These are phyloP conservation scores for Chrysomela aeneicollis DNA, from an alignment of 2,888 invertebrate species.

Conservation along the genomic window DNA sequence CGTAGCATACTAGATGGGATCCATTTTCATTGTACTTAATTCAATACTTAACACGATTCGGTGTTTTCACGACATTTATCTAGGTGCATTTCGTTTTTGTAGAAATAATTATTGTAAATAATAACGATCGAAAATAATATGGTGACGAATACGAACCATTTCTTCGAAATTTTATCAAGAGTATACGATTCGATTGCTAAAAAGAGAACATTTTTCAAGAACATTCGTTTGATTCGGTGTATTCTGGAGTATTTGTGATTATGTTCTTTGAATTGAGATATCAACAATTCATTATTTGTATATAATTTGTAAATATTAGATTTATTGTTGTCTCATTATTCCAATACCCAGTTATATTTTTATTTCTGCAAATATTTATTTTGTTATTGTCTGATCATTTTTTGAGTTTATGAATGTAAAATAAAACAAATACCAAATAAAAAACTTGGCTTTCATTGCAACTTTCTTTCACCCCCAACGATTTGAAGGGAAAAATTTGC, in stretches of 20 bases:
- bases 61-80: neutral
- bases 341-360: conserved; percentile 25
- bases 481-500: too few relatives aligned
- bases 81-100: conserved; percentile 35
- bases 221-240: conserved; percentile 7
- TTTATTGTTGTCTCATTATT: conserved; percentile 37
- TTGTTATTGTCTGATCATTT: conserved; percentile 39
- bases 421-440: conserved; percentile 40
- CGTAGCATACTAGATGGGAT: conserved; percentile 44
- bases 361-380: conserved; percentile 43
- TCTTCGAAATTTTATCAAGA: conserved; percentile 30
- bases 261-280: conserved; percentile 6
- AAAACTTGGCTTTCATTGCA: conserved; percentile 10
- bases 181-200: conserved; percentile 51
- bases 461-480: neutral
- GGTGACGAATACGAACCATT: conserved; percentile 44
- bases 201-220: conserved; percentile 20
- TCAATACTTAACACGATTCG: neutral
- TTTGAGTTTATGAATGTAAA: conserved; percentile 48
- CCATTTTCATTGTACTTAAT: conserved; percentile 37
- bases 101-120: conserved; percentile 48
- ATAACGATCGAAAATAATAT: conserved; percentile 43
- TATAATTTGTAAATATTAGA: conserved; percentile 40
- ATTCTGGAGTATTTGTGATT: conserved; percentile 13
- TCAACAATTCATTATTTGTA: conserved; percentile 23